phyloP scores from a whole-genome alignment of 2,113 vertebrate species.

The Puntigrus tetrazona region DNA sequence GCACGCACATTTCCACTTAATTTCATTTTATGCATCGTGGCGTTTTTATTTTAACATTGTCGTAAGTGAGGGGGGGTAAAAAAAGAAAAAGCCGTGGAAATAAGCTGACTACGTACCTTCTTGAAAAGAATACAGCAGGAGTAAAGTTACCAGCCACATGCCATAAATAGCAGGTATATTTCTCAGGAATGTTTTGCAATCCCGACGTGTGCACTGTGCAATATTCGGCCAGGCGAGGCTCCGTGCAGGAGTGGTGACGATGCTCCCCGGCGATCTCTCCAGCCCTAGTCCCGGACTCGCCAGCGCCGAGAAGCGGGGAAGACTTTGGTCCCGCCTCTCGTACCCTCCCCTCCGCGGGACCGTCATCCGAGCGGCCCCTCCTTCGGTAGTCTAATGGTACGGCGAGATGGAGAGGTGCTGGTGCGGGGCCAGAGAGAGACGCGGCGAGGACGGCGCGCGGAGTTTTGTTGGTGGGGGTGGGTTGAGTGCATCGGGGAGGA shows the following conservation, averaged over 20 bases:
- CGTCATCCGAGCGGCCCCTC: constrained; percentile 72
- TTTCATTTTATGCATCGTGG: not conserved
- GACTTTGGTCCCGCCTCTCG: constrained; percentile 83
- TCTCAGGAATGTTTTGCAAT: constrained; percentile 88
- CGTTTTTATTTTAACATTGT: not conserved
- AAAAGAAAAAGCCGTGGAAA: not conserved
- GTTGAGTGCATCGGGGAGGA: constrained; percentile 33
- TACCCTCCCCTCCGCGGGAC: constrained; percentile 85
- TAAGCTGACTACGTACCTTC: constrained; percentile 80
- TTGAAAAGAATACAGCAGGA: constrained; percentile 97
- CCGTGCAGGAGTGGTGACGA: constrained; percentile 78
- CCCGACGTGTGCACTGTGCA: constrained; percentile 84
- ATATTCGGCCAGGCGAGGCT: constrained; percentile 77
- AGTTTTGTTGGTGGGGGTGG: constrained; percentile 39
- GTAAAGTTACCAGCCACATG: constrained; percentile 99
- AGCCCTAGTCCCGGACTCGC: constrained; percentile 79
- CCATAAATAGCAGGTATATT: constrained; percentile 93
- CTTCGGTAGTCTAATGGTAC: constrained; percentile 73
- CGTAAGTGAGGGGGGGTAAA: not conserved
- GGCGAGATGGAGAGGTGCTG: constrained; percentile 66
- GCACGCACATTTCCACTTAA: not conserved
- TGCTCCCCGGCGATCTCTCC: constrained; percentile 78
- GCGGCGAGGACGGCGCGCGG: constrained; percentile 22
- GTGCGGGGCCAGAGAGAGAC: constrained; percentile 41
- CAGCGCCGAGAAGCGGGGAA: constrained; percentile 74